Evolutionary conservation across 2,113 vertebrate genomes (phyloP), one percentile per base, ranked within the genome.

Genomic region (Zapus hudsonius): DNA sequence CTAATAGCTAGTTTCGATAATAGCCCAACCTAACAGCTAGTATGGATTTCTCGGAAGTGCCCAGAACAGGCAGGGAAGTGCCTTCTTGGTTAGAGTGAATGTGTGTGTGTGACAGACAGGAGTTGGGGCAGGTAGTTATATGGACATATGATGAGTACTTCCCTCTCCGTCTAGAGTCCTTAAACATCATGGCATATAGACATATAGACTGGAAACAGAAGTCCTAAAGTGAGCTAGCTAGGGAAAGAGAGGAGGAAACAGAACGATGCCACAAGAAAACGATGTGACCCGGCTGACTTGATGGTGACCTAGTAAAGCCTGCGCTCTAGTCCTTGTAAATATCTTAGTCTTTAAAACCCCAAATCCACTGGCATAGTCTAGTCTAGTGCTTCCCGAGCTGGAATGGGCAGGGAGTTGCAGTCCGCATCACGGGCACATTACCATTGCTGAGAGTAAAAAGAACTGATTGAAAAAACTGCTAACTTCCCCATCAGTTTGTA

Each of bases 391-490:
- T 80, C 42, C 57, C n/a, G 63, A 40, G 52, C 81, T 81, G 33
- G n/a, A 93, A 66, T 78, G 12, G 92, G 61, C 27, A 27, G 70
- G 47, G 59, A 72, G 5, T 19, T 70, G 47, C 25, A 44, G 7
- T 61, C 31, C 67, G 36, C 33, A 38, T 94, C 40, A 3, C 9
- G 0, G 57, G 47, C 69, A 59, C 66, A 84, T 84, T 29, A 59
- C 40, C 76, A 89, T 93, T 92, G 92, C 70, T 73, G 52, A 91
- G 74, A 94, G 81, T 81, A 85, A 59, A 95, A 90, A 83, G 42
- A 87, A 63, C 38, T 86, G 67, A 36, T 38, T 79, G 59, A 19
- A 63, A 84, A 87, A 92, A 55, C n/a, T 16, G n/a, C 25, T 47
- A 70, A 61, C 31, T 17, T 92, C 59, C 73, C 87, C 90, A 96